Conservation (phyloP, 2,888 invertebrate genomes). For the Cremastinae sp. region DNA sequence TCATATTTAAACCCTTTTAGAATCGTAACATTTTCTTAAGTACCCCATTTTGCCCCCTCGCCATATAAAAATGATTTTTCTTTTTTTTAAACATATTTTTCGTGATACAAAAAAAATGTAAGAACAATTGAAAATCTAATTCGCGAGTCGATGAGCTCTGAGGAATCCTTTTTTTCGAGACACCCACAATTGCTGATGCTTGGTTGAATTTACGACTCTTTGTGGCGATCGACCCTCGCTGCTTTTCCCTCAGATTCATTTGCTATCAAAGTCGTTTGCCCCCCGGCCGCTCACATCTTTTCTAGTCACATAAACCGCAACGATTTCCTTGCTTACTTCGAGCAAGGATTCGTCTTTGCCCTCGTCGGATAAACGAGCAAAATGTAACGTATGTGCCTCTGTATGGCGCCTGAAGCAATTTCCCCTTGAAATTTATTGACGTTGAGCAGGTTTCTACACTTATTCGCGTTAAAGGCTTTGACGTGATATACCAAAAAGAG, state of each 20-base stretch:
- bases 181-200: constrained; percentile 38
- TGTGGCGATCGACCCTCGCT: constrained; percentile 52
- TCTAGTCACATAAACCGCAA: neutral
- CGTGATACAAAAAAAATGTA: neutral
- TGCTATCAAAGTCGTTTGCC: constrained; percentile 14
- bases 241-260: constrained; percentile 41
- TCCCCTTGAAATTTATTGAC: constrained; percentile 27
- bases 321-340: constrained; percentile 16
- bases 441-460: neutral
- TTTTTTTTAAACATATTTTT: neutral
- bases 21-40: too few species aligned
- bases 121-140: constrained; percentile 16
- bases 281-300: neutral
- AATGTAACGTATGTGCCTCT: constrained; percentile 7
- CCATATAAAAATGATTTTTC: too few species aligned
- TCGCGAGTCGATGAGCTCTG: constrained; percentile 9
- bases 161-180: constrained; percentile 24
- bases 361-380: constrained; percentile 27
- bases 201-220: constrained; percentile 55
- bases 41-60: too few species aligned
- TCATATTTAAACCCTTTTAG: too few species aligned
- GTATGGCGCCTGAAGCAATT: constrained; percentile 20
- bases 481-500: too few species aligned
- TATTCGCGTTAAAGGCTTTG: too few species aligned
- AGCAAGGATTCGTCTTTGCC: constrained; percentile 9